Percentiles rank a stretch among this genome's conserved stretches.
Evolutionary conservation across 2,113 vertebrate genomes (phyloP).

Genomic region (Microcebus tavaratra): DNA sequence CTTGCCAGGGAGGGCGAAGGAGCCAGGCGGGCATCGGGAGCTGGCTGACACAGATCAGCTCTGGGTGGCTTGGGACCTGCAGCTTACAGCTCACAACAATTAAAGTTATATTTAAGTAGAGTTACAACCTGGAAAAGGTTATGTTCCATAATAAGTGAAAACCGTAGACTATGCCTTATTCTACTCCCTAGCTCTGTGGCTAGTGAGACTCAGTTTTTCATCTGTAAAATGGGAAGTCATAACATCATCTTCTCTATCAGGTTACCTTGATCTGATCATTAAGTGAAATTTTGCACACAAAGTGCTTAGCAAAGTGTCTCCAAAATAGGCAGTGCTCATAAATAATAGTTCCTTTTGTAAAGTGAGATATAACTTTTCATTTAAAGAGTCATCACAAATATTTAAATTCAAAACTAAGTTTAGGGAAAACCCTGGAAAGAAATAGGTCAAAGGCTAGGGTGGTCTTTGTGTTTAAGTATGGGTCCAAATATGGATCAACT

Average conservation of each 20-base stretch:
- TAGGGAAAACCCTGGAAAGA: neutral
- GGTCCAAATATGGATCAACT: neutral
- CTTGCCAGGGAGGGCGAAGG: neutral
- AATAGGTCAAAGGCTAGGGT: neutral
- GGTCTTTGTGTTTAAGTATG: neutral
- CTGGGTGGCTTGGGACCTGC: neutral
- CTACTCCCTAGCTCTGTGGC: neutral
- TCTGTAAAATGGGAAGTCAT: neutral
- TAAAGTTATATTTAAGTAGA: neutral
- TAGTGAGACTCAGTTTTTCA: neutral
- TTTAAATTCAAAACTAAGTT: slow-evolving; percentile 5
- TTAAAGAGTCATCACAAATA: neutral
- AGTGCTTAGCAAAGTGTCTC: neutral
- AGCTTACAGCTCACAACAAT: neutral
- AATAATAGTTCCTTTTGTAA: neutral
- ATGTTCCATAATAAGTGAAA: neutral
- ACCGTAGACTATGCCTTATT: neutral
- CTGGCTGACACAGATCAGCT: neutral
- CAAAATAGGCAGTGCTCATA: neutral
- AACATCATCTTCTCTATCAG: neutral
- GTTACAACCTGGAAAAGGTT: neutral
- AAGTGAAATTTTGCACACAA: neutral
- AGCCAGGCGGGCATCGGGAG: neutral
- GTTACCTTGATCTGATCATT: neutral
- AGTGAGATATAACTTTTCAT: neutral